Evolutionary conservation across 2,797 vertebrate species (phyloP).

Genomic region (Myotis pilosus): DNA sequence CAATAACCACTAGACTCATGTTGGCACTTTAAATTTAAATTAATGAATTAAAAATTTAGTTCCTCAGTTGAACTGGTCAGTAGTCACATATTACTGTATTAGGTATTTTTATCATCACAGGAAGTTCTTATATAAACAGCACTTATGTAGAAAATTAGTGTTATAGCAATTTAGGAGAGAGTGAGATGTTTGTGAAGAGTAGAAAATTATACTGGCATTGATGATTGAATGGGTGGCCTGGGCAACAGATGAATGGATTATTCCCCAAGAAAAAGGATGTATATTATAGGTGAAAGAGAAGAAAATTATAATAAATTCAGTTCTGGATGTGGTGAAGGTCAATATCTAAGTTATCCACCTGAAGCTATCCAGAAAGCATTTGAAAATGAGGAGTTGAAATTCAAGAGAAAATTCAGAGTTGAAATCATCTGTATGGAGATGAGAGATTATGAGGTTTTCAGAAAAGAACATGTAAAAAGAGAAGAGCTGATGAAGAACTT

Average conservation of each 20-base stretch:
- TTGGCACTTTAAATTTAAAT: constrained; percentile 52
- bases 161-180: not conserved
- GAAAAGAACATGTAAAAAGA: constrained; percentile 27
- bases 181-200: not conserved
- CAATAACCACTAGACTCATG: not conserved
- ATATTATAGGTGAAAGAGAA: constrained; percentile 1
- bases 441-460: not conserved
- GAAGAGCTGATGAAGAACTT: not conserved
- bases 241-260: not conserved
- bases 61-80: not conserved
- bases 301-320: not conserved
- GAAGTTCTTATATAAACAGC: not conserved
- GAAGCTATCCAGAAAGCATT: not conserved
- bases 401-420: constrained; percentile 37
- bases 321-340: not conserved
- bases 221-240: not conserved
- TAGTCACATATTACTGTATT: not conserved
- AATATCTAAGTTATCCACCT: not conserved
- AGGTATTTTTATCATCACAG: not conserved
- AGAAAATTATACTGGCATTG: constrained; percentile 14
- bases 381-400: not conserved
- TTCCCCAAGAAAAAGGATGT: not conserved
- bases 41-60: constrained; percentile 11
- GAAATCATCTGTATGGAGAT: not conserved
- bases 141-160: not conserved